Evolutionary conservation across 2,888 invertebrate species (phyloP), one percentile per base, ranked within the genome.

Genomic region (Drosophila mayaguana): DNA sequence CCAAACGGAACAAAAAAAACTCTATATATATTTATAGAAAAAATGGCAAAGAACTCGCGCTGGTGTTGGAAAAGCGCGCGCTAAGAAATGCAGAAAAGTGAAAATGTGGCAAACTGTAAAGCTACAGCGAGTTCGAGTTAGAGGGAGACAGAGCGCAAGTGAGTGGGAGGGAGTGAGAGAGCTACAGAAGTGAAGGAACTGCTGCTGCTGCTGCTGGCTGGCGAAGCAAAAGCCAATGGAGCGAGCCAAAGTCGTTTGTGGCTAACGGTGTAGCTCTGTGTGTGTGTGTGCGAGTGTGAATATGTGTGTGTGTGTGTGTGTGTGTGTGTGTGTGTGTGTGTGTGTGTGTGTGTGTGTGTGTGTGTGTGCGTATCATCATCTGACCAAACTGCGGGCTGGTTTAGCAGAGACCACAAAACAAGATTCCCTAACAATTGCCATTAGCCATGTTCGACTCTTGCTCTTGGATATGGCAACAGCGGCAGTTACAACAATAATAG

Each of bases 341-440:
- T 32, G 7, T 51, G 40, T 45, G 18, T 48, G 7, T 42, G 5
- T 51, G 40, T 42, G 12, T 50, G 42, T 14, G 2, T 46, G 61
- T 36, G 22, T 48, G 45, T 55, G 45, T 54, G 42, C 18, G 61
- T 56, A 63, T 64, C 56, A 53, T 64, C 64, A 57, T 64, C 38
- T 64, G 46, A 57, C 61, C 56, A 57, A 72, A 55, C 71, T 60
- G 38, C 36, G 55, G 51, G 70, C 69, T 63, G 60, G 72, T 72
- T 65, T 55, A 36, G 36, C 60, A 56, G 56, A 43, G 46, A 70
- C 74, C 71, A 48, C 76, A 81, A 83, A 83, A 81, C 83, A 74
- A 81, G 83, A 83, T 79, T 79, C 83, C 69, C 83, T 74, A 83
- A 81, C 83, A 82, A 77, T 81, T 76, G 81, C 77, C 71, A 81